These are phyloP conservation scores for Cygnus olor DNA, from an alignment of 2,797 vertebrate genomes.

Conservation along the genomic window DNA sequence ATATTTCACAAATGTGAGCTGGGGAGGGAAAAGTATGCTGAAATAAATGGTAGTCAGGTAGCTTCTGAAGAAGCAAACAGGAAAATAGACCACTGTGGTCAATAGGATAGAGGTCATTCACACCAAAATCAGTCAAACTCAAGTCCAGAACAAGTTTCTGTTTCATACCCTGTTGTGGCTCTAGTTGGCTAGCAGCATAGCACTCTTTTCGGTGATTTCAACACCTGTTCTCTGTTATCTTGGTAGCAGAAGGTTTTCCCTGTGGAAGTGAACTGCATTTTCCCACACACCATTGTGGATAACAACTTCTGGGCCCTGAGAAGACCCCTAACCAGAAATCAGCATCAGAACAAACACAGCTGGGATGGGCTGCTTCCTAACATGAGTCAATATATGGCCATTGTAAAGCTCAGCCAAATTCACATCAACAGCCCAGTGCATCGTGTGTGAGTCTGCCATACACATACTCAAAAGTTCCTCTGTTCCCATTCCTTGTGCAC, in stretches of 20 bases:
- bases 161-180: not conserved
- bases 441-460: not conserved
- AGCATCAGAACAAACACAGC: not conserved
- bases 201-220: not conserved
- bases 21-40: not conserved
- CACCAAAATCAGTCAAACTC: not conserved
- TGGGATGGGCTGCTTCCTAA: not conserved
- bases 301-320: not conserved
- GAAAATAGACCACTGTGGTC: not conserved
- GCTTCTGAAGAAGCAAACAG: not conserved
- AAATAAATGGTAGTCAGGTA: not conserved
- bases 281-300: not conserved
- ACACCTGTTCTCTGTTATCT: not conserved
- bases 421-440: not conserved
- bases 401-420: not conserved
- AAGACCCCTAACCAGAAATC: not conserved
- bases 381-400: not conserved
- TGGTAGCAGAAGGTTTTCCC: not conserved
- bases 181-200: not conserved
- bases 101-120: not conserved
- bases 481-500: not conserved
- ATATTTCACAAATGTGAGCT: not conserved
- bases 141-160: not conserved
- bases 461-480: not conserved
- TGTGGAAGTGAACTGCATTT: not conserved